These are phyloP conservation scores for Anoplophora glabripennis DNA, from an alignment of 1,140 invertebrate genomes.

Conservation along the genomic window DNA sequence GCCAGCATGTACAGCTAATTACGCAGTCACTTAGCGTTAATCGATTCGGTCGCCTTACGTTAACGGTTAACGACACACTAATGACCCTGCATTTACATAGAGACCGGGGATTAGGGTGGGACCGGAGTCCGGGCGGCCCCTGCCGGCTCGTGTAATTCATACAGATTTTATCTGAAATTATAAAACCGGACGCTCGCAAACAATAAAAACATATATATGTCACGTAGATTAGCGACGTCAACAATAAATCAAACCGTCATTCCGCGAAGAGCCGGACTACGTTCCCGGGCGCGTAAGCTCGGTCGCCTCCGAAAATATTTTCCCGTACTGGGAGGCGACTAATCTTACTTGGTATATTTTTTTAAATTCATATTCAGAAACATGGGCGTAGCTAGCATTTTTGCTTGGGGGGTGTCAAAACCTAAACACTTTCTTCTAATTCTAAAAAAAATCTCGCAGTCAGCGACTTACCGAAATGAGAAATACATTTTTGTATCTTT, in stretches of 20 bases:
- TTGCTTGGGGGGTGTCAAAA: no score
- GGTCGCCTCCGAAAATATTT: no score
- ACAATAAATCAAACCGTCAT: constrained; percentile 49
- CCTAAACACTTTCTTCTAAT: no score
- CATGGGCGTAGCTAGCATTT: no score
- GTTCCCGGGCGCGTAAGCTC: background rate
- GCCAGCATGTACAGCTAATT: constrained; percentile 49
- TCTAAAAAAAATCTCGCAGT: no score
- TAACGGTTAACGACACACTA: constrained; percentile 51
- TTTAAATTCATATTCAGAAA: no score
- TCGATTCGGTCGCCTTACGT: constrained; percentile 50
- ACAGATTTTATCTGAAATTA: constrained; percentile 45
- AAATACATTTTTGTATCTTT: no score
- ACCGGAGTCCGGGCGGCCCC: constrained; percentile 23
- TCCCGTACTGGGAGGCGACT: no score
- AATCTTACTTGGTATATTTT: no score
- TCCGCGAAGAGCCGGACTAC: constrained; percentile 34
- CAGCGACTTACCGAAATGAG: no score
- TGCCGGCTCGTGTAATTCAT: constrained; percentile 36
- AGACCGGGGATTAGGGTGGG: constrained; percentile 11
- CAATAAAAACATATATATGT: constrained; percentile 50
- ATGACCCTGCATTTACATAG: constrained; percentile 50
- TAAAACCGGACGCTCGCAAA: constrained; percentile 47
- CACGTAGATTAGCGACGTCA: constrained; percentile 49
- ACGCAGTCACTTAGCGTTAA: constrained; percentile 52